Conservation (phyloP, 2,113 vertebrate genomes). For the Lagopus leucura region DNA sequence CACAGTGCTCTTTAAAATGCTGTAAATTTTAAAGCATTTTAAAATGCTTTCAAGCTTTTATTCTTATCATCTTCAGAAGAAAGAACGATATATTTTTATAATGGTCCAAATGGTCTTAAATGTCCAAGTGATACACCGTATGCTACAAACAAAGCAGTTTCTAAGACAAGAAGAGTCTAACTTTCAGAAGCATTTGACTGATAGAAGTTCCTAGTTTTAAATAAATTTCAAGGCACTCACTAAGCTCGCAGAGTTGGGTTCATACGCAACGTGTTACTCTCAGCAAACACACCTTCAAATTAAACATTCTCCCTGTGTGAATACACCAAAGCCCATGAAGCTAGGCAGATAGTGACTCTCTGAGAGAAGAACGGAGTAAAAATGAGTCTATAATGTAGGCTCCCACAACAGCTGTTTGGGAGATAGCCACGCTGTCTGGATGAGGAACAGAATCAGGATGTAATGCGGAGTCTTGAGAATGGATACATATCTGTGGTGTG, state of each 20-base stretch:
- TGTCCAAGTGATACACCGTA: not conserved
- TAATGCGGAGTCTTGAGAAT: not conserved
- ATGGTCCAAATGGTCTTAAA: not conserved
- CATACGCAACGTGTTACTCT: not conserved
- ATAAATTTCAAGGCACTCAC: not conserved
- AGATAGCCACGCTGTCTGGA: not conserved
- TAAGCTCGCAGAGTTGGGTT: not conserved
- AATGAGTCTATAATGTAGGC: not conserved
- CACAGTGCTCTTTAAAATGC: not conserved
- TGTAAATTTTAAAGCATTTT: not conserved
- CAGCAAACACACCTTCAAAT: not conserved
- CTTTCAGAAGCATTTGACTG: not conserved
- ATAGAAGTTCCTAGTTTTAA: not conserved
- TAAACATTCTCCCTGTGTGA: not conserved
- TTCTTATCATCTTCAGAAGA: not conserved
- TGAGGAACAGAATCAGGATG: not conserved
- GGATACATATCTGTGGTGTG: not conserved
- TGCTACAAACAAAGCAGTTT: not conserved
- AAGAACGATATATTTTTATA: not conserved
- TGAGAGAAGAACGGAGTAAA: not conserved
- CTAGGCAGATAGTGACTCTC: not conserved
- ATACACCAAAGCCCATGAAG: not conserved
- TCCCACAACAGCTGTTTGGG: not conserved
- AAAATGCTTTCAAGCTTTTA: constrained; percentile 1
- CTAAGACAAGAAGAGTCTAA: not conserved